Evolutionary conservation across 2,888 invertebrate genomes (phyloP), one percentile per base, ranked within the genome.

Genomic region (Odontomyia ornata): DNA sequence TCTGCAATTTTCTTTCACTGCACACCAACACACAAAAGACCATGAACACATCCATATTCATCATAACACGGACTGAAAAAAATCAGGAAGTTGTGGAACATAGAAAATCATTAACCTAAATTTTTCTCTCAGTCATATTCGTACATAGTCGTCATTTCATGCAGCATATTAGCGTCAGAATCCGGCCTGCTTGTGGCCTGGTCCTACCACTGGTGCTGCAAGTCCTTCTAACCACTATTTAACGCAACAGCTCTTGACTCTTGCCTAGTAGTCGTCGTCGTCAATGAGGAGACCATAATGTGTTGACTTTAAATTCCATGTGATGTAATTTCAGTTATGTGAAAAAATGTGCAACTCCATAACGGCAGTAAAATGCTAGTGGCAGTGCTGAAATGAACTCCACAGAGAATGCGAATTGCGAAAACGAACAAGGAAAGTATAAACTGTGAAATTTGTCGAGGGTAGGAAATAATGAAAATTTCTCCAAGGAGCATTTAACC

Each of bases 61-160:
- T 67, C 57, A 43, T 30, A 30, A 13, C 43, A 73, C n/a, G 30
- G 2, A 28, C 36, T n/a, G 60, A 73, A 57, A 60, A 52, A 73
- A 73, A 52, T 73, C 52, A 73, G 73, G 73, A 73, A 73, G 73
- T 60, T 60, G 36, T 73, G 57, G 73, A 73, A 60, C 73, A 73
- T 57, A 73, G 73, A 73, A 57, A 73, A 73, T 73, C 73, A 73
- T 73, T 73, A 73, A 73, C 73, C 73, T 73, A 73, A 73, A 73
- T 73, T 73, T 57, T 56, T 57, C 72, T 30, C 46, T 28, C 23
- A 57, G 36, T 73, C 73, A 57, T 60, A 60, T 18, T 25, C 11
- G 7, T 18, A 25, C 15, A 28, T 28, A 52, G 72, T 36, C 57
- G 25, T 73, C 57, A 11, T 25, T 13, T 47, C 56, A 46, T 69